Percentiles rank a stretch among this genome's conserved stretches.
Conservation (phyloP, 2,113 vertebrate genomes). For the Cololabis saira region DNA sequence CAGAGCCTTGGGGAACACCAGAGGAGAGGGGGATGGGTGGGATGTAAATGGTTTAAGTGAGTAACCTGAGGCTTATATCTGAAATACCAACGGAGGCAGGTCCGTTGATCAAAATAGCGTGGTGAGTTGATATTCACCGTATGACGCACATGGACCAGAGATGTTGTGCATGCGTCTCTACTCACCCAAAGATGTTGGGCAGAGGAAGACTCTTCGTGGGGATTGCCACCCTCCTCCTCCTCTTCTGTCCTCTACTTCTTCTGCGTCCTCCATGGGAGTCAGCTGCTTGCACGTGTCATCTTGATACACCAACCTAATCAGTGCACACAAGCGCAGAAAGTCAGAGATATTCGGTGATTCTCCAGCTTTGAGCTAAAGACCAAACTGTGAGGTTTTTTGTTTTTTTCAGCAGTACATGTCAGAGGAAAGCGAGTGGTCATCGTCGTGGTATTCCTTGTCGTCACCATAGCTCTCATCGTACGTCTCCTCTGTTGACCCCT, state of each 20-base stretch:
- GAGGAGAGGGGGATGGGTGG: too few species aligned
- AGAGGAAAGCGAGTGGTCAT: conserved; percentile 89
- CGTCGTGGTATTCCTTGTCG: conserved; percentile 86
- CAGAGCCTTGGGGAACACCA: too few species aligned
- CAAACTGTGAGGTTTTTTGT: conserved; percentile 1
- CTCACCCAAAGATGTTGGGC: conserved; percentile 92
- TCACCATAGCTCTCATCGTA: conserved; percentile 86
- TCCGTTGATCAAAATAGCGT: too few species aligned
- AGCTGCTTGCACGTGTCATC: conserved; percentile 94
- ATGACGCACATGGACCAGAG: background rate
- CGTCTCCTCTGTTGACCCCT: conserved; percentile 86
- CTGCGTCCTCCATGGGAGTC: conserved; percentile 84
- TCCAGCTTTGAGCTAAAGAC: conserved; percentile 2
- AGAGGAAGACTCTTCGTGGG: conserved; percentile 91
- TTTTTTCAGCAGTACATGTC: conserved; percentile 86
- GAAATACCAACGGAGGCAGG: background rate
- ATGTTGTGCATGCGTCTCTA: background rate
- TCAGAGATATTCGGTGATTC: background rate
- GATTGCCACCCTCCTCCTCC: conserved; percentile 82
- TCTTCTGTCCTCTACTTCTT: conserved; percentile 77
- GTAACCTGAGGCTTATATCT: background rate
- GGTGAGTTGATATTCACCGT: too few species aligned
- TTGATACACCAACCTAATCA: conserved; percentile 87
- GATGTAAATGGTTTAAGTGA: background rate
- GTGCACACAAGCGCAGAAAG: conserved; percentile 24